Conservation (phyloP, 2,888 invertebrate genomes). For the Ernsta delagoae region DNA sequence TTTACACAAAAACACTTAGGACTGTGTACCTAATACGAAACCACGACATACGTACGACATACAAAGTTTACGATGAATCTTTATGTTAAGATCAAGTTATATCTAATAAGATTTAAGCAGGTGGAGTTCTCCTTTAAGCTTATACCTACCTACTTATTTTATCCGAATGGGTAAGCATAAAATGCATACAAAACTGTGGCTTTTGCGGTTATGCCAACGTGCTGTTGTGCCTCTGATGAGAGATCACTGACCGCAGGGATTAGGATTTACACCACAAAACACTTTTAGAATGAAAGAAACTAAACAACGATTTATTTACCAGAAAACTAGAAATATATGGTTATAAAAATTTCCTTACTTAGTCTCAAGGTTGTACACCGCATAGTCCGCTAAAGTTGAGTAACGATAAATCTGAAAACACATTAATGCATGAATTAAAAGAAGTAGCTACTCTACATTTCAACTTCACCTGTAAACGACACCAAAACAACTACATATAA, state of each 20-base stretch:
- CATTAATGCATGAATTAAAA: slow-evolving; percentile 32
- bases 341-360: slow-evolving; percentile 64
- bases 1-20: too few species aligned
- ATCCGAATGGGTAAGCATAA: background rate
- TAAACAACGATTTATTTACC: background rate
- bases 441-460: background rate
- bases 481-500: too few species aligned
- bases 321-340: slow-evolving; percentile 3
- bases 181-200: background rate
- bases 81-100: too few species aligned
- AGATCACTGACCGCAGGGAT: background rate
- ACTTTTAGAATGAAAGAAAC: background rate
- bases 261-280: background rate
- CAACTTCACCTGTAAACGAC: too few species aligned
- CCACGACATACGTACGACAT: too few species aligned
- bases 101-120: too few species aligned
- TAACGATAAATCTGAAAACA: slow-evolving; percentile 86
- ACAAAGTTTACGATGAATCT: too few species aligned
- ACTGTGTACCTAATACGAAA: too few species aligned
- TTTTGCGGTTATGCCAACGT: background rate
- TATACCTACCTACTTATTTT: too few species aligned
- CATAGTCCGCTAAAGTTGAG: slow-evolving; percentile 86
- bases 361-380: slow-evolving; percentile 84
- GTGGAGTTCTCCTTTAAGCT: too few species aligned
- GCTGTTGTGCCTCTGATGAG: background rate